A percentile compares a stretch with the other conserved stretches of the same genome.
Conservation (phyloP, 2,888 invertebrate genomes). For the Tinea trinotella region DNA sequence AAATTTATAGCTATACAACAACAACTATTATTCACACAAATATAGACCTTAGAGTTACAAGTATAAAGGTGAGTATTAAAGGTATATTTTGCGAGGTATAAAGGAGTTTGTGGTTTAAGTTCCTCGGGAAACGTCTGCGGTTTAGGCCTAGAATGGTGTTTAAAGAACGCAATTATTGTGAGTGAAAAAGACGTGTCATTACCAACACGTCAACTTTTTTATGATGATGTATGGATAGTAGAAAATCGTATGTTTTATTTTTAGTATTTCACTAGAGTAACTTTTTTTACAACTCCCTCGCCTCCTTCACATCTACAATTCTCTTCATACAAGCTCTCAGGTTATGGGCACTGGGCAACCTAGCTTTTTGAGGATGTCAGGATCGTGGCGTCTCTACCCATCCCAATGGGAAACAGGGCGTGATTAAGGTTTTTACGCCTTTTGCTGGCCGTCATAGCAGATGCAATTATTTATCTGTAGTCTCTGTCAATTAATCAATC, state of each 20-base stretch:
- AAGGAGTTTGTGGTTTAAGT: neutral
- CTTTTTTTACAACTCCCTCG: too few relatives aligned
- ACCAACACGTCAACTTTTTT: conserved; percentile 36
- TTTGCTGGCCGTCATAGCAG: too few relatives aligned
- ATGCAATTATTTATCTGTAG: too few relatives aligned
- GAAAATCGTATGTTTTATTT: neutral
- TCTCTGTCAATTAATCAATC: too few relatives aligned
- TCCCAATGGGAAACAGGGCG: too few relatives aligned
- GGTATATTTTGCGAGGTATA: neutral
- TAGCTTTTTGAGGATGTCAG: too few relatives aligned
- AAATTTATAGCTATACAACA: neutral
- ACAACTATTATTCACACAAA: neutral
- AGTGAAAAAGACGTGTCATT: conserved; percentile 34
- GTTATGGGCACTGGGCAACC: too few relatives aligned
- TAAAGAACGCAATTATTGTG: conserved; percentile 16
- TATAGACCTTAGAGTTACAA: neutral
- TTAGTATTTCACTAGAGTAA: neutral
- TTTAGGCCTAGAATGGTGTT: conserved; percentile 11
- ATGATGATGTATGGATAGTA: neutral
- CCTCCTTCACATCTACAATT: too few relatives aligned
- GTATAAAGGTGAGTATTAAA: neutral
- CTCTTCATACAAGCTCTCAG: too few relatives aligned
- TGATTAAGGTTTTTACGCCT: too few relatives aligned
- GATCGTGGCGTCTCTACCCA: too few relatives aligned
- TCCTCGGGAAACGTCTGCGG: conserved; percentile 12